Percentiles rank a stretch among this genome's conserved stretches.
phyloP scores from a whole-genome alignment of 2,888 invertebrate species.

The Sclerodermus sp. region DNA sequence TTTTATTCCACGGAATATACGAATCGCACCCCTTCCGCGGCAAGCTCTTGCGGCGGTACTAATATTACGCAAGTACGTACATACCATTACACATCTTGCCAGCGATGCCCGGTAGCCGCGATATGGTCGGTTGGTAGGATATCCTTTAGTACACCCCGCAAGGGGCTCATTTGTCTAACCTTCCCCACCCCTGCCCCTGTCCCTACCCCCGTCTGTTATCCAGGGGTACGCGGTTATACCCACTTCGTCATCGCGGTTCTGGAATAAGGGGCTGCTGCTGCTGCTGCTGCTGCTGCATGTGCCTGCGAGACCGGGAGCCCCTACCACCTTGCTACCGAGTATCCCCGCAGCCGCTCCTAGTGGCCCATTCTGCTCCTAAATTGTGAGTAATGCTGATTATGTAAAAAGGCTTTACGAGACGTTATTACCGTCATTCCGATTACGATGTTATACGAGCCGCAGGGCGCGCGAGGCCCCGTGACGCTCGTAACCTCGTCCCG shows the following conservation, averaged over 20 bases:
- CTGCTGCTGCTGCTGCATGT: too few relatives aligned
- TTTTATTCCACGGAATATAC: too few relatives aligned
- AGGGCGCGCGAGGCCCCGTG: conserved; percentile 33
- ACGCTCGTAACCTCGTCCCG: conserved; percentile 29
- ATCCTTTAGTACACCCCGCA: conserved; percentile 52
- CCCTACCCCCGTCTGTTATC: conserved; percentile 18
- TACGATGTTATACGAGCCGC: conserved; percentile 46
- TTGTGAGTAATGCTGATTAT: conserved; percentile 50
- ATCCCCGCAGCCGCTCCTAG: conserved; percentile 17
- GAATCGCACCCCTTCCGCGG: too few relatives aligned
- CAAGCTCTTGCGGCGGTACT: conserved; percentile 20
- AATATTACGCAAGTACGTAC: conserved; percentile 49
- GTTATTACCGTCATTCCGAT: conserved; percentile 46
- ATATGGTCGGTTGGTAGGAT: conserved; percentile 46
- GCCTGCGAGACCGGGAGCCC: conserved; percentile 17
- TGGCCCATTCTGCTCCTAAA: conserved; percentile 36
- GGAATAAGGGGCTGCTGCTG: conserved; percentile 15
- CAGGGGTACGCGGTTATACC: conserved; percentile 39
- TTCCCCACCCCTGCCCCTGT: conserved; percentile 27
- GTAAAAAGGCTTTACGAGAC: conserved; percentile 45
- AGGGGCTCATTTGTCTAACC: conserved; percentile 53
- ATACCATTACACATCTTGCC: conserved; percentile 46
- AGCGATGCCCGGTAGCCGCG: conserved; percentile 38
- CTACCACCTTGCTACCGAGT: conserved; percentile 5
- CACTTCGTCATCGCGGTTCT: conserved; percentile 38